phyloP scores from a whole-genome alignment of 2,888 invertebrate species.

The Drosophila diplacantha region DNA sequence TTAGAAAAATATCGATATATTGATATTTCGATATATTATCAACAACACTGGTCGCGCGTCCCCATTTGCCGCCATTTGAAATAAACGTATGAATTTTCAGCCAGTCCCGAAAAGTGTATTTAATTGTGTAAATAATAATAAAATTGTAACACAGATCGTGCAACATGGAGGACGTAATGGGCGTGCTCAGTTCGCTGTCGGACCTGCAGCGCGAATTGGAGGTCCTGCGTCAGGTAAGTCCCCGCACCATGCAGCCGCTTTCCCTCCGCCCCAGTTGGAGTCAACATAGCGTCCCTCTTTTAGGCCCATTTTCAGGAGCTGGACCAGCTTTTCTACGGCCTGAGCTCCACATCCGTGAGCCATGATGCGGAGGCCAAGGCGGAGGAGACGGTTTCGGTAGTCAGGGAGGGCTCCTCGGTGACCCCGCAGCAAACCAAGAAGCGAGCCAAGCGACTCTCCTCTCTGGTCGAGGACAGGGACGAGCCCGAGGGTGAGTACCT shows the following conservation, averaged over 20 bases:
- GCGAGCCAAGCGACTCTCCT: constrained; percentile 67
- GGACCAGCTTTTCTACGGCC: constrained; percentile 51
- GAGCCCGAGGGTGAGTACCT: constrained; percentile 45
- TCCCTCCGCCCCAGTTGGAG: background rate
- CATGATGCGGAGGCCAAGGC: constrained; percentile 17
- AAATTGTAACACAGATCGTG: constrained; percentile 10
- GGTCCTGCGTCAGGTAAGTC: constrained; percentile 49
- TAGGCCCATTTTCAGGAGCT: constrained; percentile 55
- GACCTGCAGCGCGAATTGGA: constrained; percentile 42
- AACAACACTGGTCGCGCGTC: background rate
- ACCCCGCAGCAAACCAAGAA: constrained; percentile 75
- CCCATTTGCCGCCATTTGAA: constrained; percentile 62
- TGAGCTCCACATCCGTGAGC: background rate
- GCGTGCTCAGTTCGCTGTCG: constrained; percentile 47
- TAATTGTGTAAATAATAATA: constrained; percentile 1
- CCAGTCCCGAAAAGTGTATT: background rate
- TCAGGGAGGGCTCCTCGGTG: constrained; percentile 27
- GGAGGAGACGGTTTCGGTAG: constrained; percentile 11
- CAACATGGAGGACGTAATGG: constrained; percentile 67
- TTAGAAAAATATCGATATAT: too few relatives aligned
- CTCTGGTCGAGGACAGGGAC: constrained; percentile 60
- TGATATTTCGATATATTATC: too few relatives aligned
- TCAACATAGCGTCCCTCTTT: constrained; percentile 17
- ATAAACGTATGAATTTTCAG: constrained; percentile 24
- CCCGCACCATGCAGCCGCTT: too few relatives aligned